Conservation (phyloP, 2,797 vertebrate genomes). For the Rhodeus uyekii region DNA sequence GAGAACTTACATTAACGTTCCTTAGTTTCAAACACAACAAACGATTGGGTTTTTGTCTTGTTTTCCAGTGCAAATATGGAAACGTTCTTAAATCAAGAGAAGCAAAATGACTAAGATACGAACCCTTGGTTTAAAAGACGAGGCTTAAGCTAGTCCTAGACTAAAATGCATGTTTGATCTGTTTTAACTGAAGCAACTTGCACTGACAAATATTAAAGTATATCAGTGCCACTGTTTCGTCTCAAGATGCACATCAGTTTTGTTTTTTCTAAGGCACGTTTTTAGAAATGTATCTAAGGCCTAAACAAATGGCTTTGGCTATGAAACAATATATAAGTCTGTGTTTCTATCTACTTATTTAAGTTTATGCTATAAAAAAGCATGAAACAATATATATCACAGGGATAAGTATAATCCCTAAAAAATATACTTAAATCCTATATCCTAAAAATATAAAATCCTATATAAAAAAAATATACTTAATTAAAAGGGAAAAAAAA, state of each 20-base stretch:
- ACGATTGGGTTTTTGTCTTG: neutral
- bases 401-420: no score
- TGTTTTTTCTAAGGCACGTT: neutral
- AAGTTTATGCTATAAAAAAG: no score
- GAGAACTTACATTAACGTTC: neutral
- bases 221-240: neutral
- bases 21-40: constrained; percentile 4
- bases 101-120: neutral
- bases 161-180: neutral
- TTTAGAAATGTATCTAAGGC: neutral
- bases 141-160: neutral
- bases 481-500: no score
- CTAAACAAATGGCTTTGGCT: no score
- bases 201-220: neutral
- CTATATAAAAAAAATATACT: no score
- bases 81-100: neutral
- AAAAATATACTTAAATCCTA: no score
- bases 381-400: no score
- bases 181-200: neutral
- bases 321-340: no score
- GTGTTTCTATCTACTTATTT: no score
- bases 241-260: neutral
- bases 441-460: no score
- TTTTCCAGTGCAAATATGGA: neutral
- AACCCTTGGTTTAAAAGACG: neutral